These are phyloP conservation scores for Ochropleura leucogaster DNA, from an alignment of 2,888 invertebrate species.

Conservation along the genomic window DNA sequence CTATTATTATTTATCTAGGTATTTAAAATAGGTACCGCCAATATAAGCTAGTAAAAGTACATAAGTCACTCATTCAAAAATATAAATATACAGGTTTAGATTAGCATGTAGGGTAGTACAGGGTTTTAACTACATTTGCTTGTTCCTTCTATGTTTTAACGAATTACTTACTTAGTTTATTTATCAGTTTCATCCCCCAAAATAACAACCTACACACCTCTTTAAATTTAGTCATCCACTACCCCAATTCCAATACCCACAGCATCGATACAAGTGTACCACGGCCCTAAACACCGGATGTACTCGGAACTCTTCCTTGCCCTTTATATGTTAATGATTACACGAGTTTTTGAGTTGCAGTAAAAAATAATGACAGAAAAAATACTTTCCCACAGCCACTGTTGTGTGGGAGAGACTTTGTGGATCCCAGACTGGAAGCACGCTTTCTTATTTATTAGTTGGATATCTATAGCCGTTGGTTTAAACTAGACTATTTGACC, in stretches of 20 bases:
- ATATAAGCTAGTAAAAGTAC: too few relatives aligned
- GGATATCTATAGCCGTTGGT: background rate
- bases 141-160: too few relatives aligned
- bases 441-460: conserved; percentile 50
- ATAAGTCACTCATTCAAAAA: too few relatives aligned
- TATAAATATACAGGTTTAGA: too few relatives aligned
- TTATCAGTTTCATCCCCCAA: too few relatives aligned
- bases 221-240: too few relatives aligned
- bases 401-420: conserved; percentile 72
- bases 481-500: background rate
- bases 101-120: too few relatives aligned
- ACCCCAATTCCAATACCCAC: background rate
- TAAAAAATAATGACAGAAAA: conserved; percentile 74
- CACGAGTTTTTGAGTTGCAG: conserved; percentile 72
- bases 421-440: conserved; percentile 18
- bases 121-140: too few relatives aligned
- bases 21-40: too few relatives aligned
- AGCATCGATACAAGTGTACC: conserved; percentile 64
- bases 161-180: too few relatives aligned
- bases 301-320: conserved; percentile 85
- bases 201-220: too few relatives aligned
- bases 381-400: conserved; percentile 83
- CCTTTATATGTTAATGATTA: conserved; percentile 85
- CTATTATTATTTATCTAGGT: too few relatives aligned
- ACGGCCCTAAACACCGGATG: conserved; percentile 79